Conservation (phyloP, 2,888 invertebrate species). For the Drosophila eohydei region DNA sequence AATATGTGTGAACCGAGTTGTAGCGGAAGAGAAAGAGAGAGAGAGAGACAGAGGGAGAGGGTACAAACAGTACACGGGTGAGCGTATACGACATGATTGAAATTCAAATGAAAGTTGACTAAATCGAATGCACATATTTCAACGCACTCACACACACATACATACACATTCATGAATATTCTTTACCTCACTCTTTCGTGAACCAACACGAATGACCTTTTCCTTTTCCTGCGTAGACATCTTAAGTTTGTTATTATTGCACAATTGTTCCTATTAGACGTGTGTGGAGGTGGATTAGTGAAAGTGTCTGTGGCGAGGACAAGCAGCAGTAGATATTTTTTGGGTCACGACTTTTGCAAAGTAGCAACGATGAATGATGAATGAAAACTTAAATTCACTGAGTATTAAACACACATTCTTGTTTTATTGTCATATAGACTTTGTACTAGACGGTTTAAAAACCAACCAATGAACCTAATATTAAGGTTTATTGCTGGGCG, state of each 20-base stretch:
- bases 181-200: slow-evolving; percentile 93
- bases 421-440: slow-evolving; percentile 56
- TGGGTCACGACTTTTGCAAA: slow-evolving; percentile 36
- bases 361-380: slow-evolving; percentile 54
- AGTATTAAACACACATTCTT: slow-evolving; percentile 54
- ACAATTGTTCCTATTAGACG: slow-evolving; percentile 57
- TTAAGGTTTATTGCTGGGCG: slow-evolving; percentile 68
- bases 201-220: slow-evolving; percentile 90
- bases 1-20: slow-evolving; percentile 31
- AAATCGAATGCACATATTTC: slow-evolving; percentile 49
- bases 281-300: slow-evolving; percentile 42
- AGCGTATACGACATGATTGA: slow-evolving; percentile 51
- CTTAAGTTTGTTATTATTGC: slow-evolving; percentile 59
- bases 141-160: slow-evolving; percentile 11
- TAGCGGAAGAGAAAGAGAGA: slow-evolving; percentile 3
- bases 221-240: slow-evolving; percentile 81
- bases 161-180: slow-evolving; percentile 41
- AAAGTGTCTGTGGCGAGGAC: slow-evolving; percentile 64
- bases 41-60: slow-evolving; percentile 3
- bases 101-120: slow-evolving; percentile 66
- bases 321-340: slow-evolving; percentile 26
- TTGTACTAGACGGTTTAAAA: slow-evolving; percentile 58
- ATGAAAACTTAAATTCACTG: slow-evolving; percentile 61
- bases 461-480: slow-evolving; percentile 34
- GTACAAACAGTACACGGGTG: slow-evolving; percentile 9